These are phyloP conservation scores for Centropus bengalensis DNA, from an alignment of 2,113 vertebrate genomes.

Conservation along the genomic window DNA sequence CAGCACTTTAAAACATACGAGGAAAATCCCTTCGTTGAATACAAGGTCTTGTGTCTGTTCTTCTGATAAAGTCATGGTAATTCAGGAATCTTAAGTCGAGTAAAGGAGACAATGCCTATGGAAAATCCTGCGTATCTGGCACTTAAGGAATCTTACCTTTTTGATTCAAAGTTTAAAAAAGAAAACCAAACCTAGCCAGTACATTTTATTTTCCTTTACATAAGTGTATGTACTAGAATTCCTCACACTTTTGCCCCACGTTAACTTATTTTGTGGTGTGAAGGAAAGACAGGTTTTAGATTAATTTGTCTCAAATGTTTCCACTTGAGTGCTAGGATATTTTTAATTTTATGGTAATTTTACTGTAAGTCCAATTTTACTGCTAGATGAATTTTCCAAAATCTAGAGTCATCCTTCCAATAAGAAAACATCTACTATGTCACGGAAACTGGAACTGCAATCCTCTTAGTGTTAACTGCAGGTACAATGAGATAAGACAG, in stretches of 20 bases:
- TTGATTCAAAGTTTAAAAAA: neutral
- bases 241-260: neutral
- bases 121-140: neutral
- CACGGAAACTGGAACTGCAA: neutral
- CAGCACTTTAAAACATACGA: neutral
- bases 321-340: neutral
- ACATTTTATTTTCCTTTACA: neutral
- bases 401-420: neutral
- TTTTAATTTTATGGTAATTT: neutral
- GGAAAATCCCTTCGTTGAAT: neutral
- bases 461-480: constrained; percentile 40
- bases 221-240: neutral
- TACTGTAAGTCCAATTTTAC: neutral
- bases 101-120: neutral
- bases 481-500: constrained; percentile 4
- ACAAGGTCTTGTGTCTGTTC: neutral
- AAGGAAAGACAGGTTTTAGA: neutral
- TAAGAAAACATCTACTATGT: neutral
- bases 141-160: neutral
- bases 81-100: neutral
- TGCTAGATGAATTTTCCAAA: neutral
- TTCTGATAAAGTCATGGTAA: neutral
- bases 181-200: neutral
- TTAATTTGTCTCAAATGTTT: neutral
- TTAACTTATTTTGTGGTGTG: neutral